Conservation (phyloP, 2,888 invertebrate species). For the Fragum whitleyi region DNA sequence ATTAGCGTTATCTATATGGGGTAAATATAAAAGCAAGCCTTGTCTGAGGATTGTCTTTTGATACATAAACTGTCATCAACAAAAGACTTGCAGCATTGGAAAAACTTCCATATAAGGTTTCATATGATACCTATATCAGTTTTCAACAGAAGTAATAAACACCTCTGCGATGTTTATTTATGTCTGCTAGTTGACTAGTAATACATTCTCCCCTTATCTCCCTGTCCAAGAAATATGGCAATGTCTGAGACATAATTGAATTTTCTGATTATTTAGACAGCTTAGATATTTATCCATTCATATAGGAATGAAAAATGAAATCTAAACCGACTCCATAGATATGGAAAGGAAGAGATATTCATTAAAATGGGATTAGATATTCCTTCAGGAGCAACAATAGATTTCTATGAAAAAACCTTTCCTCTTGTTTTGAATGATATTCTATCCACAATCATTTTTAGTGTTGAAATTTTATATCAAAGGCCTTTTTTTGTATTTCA, state of each 20-base stretch:
- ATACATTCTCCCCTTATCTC: conserved; percentile 2
- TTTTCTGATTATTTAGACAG: conserved; percentile 14
- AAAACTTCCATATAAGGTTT: too few relatives aligned
- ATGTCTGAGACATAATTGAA: conserved; percentile 1
- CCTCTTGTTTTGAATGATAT: too few relatives aligned
- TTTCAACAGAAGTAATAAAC: conserved; percentile 6
- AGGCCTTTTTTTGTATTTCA: too few relatives aligned
- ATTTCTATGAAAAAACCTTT: too few relatives aligned
- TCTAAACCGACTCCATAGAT: background rate
- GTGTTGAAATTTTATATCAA: too few relatives aligned
- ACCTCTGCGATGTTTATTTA: background rate
- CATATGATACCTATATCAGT: background rate
- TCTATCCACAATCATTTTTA: too few relatives aligned
- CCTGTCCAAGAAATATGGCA: background rate
- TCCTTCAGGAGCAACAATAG: background rate
- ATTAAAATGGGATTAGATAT: background rate
- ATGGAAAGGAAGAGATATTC: background rate
- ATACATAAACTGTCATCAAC: too few relatives aligned
- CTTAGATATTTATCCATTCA: background rate
- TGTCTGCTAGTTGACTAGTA: conserved; percentile 4
- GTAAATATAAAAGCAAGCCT: too few relatives aligned
- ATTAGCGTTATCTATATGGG: too few relatives aligned
- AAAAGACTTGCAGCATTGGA: too few relatives aligned
- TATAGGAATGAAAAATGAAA: background rate
- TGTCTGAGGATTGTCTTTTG: too few relatives aligned